phyloP scores from a whole-genome alignment of 1,140 invertebrate species.

The Cotesia chilonis region DNA sequence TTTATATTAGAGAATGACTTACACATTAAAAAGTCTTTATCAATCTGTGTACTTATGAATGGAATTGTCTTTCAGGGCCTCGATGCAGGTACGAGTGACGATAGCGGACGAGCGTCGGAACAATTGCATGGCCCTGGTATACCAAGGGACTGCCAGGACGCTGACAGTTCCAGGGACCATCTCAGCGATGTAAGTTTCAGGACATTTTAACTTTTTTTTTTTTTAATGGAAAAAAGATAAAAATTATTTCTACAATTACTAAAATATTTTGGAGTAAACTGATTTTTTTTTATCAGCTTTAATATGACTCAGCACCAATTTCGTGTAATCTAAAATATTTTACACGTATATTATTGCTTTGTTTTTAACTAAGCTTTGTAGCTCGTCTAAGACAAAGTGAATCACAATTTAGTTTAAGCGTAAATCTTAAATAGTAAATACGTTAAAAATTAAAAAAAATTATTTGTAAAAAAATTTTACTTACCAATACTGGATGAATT shows the following conservation, averaged over 20 bases:
- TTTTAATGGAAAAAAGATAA: not conserved
- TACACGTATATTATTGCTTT: too few species aligned
- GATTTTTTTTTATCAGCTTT: too few species aligned
- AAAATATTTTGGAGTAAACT: too few species aligned
- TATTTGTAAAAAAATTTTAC: too few species aligned
- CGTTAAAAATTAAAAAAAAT: too few species aligned
- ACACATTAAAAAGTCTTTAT: not conserved
- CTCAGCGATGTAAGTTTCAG: constrained; percentile 79
- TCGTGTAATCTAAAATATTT: too few species aligned
- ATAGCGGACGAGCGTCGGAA: constrained; percentile 80
- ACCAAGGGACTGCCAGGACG: constrained; percentile 72
- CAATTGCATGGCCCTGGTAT: constrained; percentile 77
- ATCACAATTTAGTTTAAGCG: too few species aligned
- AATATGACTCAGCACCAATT: too few species aligned
- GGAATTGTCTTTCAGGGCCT: constrained; percentile 67
- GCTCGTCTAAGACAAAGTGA: too few species aligned
- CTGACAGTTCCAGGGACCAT: constrained; percentile 80
- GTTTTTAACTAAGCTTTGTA: too few species aligned
- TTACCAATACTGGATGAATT: too few species aligned
- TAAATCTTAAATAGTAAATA: too few species aligned
- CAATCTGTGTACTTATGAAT: not conserved
- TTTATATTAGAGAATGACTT: constrained; percentile 11
- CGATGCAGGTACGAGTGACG: constrained; percentile 81
- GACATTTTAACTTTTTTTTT: not conserved
- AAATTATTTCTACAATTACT: not conserved